These are phyloP conservation scores for Paraplagusia blochii DNA, from an alignment of 2,113 vertebrate species.

Conservation along the genomic window DNA sequence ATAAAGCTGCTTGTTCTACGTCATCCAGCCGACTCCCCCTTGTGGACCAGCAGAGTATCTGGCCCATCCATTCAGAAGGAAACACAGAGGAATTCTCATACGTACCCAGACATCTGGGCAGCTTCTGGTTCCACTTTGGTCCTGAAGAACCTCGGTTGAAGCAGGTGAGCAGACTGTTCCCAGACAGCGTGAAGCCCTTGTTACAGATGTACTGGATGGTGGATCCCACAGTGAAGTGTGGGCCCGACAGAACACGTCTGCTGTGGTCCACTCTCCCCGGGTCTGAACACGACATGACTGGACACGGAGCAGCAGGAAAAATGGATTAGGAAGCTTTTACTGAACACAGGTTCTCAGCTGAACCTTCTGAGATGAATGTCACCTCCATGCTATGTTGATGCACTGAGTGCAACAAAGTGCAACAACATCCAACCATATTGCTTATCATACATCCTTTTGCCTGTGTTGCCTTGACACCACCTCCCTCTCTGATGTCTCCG, in stretches of 20 bases:
- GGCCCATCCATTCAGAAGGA: not conserved
- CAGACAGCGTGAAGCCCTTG: conserved; percentile 85
- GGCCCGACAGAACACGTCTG: conserved; percentile 84
- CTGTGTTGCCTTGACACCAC: too few relatives aligned
- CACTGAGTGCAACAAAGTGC: too few relatives aligned
- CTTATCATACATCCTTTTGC: too few relatives aligned
- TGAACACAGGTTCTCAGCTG: too few relatives aligned
- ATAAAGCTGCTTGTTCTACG: too few relatives aligned
- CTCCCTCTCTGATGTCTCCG: too few relatives aligned
- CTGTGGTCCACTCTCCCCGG: conserved; percentile 90
- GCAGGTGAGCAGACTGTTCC: conserved; percentile 85
- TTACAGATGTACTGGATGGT: conserved; percentile 90
- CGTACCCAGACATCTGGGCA: conserved; percentile 90
- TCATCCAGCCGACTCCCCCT: too few relatives aligned
- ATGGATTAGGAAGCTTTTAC: not conserved
- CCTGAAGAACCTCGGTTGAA: conserved; percentile 81
- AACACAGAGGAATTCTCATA: conserved; percentile 22
- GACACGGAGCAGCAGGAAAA: not conserved
- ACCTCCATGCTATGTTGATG: too few relatives aligned
- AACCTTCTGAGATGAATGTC: too few relatives aligned
- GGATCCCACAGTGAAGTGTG: conserved; percentile 84
- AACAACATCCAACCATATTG: too few relatives aligned
- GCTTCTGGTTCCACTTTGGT: conserved; percentile 90
- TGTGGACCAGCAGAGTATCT: too few relatives aligned
- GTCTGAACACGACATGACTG: conserved; percentile 87